phyloP scores from a whole-genome alignment of 2,888 invertebrate genomes.

The Incurvaria masculella region DNA sequence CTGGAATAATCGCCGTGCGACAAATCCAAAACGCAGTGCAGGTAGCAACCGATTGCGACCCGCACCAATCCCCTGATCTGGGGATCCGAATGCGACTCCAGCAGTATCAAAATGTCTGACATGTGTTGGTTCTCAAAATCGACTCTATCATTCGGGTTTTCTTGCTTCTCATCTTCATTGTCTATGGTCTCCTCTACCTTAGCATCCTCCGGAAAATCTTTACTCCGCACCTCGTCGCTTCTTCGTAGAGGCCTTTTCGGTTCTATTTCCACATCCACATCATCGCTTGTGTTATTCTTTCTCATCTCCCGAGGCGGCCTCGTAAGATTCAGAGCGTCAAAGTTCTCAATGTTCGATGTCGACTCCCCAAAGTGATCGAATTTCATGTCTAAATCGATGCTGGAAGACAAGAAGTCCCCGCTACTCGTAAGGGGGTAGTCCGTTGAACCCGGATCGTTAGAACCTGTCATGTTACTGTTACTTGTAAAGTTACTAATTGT shows the following conservation, averaged over 20 bases:
- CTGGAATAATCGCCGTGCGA: constrained; percentile 53
- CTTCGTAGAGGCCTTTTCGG: constrained; percentile 24
- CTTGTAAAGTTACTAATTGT: constrained; percentile 44
- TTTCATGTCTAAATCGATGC: constrained; percentile 57
- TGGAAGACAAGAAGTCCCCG: constrained; percentile 36
- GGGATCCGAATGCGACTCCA: constrained; percentile 73
- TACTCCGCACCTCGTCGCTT: constrained; percentile 26
- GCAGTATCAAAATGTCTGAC: constrained; percentile 63
- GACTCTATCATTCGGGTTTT: constrained; percentile 10
- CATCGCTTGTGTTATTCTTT: neutral
- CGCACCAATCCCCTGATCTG: constrained; percentile 74
- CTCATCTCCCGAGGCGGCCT: neutral
- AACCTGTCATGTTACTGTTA: constrained; percentile 43
- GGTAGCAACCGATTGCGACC: constrained; percentile 64
- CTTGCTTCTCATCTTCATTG: constrained; percentile 14
- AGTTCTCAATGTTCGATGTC: constrained; percentile 31
- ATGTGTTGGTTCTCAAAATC: constrained; percentile 57
- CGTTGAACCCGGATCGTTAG: constrained; percentile 37
- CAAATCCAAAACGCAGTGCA: constrained; percentile 57
- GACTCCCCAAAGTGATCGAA: constrained; percentile 62
- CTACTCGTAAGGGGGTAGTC: constrained; percentile 47
- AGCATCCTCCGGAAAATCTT: constrained; percentile 22
- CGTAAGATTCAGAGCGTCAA: constrained; percentile 22
- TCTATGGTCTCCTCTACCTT: constrained; percentile 17
- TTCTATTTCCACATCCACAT: constrained; percentile 23